Base-by-base conservation (phyloP, 2,113 vertebrate genomes). In the Prolemur simus region DNA sequence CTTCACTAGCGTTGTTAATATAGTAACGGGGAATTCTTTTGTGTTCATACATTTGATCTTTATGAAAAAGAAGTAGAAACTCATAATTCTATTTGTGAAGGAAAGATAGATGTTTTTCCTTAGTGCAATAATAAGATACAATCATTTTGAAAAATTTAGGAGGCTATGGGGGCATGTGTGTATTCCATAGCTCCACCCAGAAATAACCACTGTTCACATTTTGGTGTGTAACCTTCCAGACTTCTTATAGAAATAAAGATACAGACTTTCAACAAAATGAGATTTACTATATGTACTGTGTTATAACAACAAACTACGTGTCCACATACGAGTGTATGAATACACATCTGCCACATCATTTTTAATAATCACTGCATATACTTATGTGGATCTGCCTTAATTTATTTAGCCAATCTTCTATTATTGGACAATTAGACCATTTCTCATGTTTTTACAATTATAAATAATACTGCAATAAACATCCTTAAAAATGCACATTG, bases 41-140 rank as follows among this genome's bases (percentile, higher is more conserved):
- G 45, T 45, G 13, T 56, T 89, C 34, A 27, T 81, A 56, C 25
- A 23, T 39, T 45, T 49, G 21, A 73, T 56, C 25, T 56, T 71
- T 76, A 66, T 68, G 63, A 18, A 29, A 14, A 29, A 87, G 56
- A 90, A 58, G 69, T 5, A 77, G 25, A 88, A 34, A 69, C n/a
- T 90, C 37, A 66, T 83, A 71, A 78, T 74, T 93, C 47, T 39
- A 77, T 52, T 37, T 93, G 69, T 86, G 69, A 54, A 77, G 42
- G 60, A 73, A 96, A 77, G 14, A 63, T 0, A 45, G 25, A 27
- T 47, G 6, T 32, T 56, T 39, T 58, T 87, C 10, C 13, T 82
- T 91, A 39, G 0, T 45, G 32, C 34, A 42, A 18, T 71, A 84
- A 74, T 54, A 69, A 80, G 8, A 91, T 15, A 69, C 25, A 1